These are phyloP conservation scores for Lagorchestes hirsutus DNA, from an alignment of 2,797 vertebrate species.

Conservation along the genomic window DNA sequence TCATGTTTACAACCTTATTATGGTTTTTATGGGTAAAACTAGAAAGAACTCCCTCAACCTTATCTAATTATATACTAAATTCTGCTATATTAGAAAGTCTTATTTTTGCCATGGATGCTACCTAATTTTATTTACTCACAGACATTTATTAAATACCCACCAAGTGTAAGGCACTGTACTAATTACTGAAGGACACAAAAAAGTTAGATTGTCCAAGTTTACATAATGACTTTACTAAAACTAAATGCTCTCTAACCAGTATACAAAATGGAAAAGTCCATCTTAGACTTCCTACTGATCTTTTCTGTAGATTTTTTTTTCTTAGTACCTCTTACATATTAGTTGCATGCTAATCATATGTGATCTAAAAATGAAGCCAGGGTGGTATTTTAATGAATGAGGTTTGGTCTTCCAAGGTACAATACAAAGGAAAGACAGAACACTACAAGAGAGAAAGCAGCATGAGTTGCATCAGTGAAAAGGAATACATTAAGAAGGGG, in stretches of 20 bases:
- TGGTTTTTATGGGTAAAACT: background rate
- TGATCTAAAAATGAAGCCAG: background rate
- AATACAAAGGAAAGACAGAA: background rate
- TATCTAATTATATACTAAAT: background rate
- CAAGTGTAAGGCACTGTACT: background rate
- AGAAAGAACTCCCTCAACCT: background rate
- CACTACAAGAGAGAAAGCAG: background rate
- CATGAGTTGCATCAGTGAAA: background rate
- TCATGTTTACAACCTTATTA: background rate
- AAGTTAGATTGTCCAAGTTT: background rate
- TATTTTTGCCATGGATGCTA: background rate
- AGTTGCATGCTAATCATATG: background rate
- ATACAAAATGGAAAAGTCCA: background rate
- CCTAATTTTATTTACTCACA: slow-evolving; percentile 5
- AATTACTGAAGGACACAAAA: background rate
- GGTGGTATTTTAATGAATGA: background rate
- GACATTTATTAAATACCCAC: background rate
- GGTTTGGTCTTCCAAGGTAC: background rate
- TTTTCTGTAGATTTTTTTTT: slow-evolving; percentile 19
- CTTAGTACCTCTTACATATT: background rate
- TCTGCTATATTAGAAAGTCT: background rate
- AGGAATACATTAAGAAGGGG: background rate
- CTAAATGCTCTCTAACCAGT: background rate
- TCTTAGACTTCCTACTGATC: slow-evolving; percentile 6
- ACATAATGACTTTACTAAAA: background rate